phyloP scores from a whole-genome alignment of 2,113 vertebrate species.

The Rissa tridactyla region DNA sequence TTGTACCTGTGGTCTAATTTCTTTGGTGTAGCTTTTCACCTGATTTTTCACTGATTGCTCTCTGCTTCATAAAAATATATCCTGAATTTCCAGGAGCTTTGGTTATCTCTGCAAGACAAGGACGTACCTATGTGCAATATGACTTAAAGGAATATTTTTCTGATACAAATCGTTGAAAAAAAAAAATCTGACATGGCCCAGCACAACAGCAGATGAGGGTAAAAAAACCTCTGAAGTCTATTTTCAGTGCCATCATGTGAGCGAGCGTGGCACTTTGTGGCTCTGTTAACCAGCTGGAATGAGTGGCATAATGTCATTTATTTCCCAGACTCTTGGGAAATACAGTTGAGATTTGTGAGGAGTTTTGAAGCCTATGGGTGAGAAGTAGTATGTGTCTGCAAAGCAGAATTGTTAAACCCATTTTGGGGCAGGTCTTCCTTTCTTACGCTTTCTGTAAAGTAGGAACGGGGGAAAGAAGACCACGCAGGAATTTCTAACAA shows the following conservation, averaged over 20 bases:
- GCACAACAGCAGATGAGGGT: neutral
- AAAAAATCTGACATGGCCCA: neutral
- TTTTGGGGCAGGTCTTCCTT: neutral
- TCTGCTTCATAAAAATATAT: neutral
- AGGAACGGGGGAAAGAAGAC: neutral
- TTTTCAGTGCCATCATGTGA: neutral
- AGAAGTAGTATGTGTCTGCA: neutral
- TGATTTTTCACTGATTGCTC: neutral
- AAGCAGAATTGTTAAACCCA: neutral
- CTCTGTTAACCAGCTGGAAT: neutral
- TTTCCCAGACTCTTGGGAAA: neutral
- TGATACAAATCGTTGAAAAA: neutral
- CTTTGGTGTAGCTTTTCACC: neutral
- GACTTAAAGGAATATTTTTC: neutral
- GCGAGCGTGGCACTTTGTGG: neutral
- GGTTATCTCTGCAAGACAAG: neutral
- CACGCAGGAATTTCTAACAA: fast-evolving
- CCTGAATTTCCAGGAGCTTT: neutral
- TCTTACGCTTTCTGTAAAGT: neutral
- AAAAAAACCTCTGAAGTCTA: neutral
- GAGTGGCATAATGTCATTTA: neutral
- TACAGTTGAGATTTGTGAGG: neutral
- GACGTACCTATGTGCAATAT: neutral
- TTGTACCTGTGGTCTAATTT: neutral
- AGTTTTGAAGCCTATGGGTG: neutral